Percentiles rank a stretch among this genome's conserved stretches.
Evolutionary conservation across 2,113 vertebrate species (phyloP).

Genomic region (Gorsachius goisagi): DNA sequence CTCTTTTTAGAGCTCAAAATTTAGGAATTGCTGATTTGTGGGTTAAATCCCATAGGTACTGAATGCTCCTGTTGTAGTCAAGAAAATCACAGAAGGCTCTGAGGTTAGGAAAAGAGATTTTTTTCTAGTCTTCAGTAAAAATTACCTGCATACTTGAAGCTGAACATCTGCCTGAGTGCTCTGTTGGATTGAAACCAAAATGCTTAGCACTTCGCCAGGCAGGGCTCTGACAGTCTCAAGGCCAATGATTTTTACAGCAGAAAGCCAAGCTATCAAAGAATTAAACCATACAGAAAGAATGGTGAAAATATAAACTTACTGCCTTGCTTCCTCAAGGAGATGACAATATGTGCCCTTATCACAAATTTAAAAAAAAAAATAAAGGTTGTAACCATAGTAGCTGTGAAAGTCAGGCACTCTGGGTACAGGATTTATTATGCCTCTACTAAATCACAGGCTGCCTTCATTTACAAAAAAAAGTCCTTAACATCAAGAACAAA

Average conservation of each 20-base stretch:
- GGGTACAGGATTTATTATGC: not conserved
- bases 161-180: constrained; percentile 49
- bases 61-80: not conserved
- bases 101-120: not conserved
- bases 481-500: constrained; percentile 43
- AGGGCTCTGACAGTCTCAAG: constrained; percentile 19
- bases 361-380: not conserved
- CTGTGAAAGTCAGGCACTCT: not conserved
- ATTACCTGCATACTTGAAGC: constrained; percentile 37
- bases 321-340: constrained; percentile 8
- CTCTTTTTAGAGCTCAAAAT: not conserved
- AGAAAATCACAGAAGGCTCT: constrained; percentile 20
- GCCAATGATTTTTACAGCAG: constrained; percentile 15
- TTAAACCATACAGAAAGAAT: constrained; percentile 14
- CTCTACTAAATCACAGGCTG: constrained; percentile 22
- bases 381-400: not conserved
- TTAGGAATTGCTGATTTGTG: not conserved
- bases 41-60: not conserved
- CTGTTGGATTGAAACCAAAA: constrained; percentile 45
- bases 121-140: not conserved
- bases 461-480: constrained; percentile 32
- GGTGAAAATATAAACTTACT: not conserved
- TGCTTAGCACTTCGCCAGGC: not conserved
- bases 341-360: not conserved
- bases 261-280: constrained; percentile 9